Conservation (phyloP, 2,888 invertebrate species). For the Seira ritae region DNA sequence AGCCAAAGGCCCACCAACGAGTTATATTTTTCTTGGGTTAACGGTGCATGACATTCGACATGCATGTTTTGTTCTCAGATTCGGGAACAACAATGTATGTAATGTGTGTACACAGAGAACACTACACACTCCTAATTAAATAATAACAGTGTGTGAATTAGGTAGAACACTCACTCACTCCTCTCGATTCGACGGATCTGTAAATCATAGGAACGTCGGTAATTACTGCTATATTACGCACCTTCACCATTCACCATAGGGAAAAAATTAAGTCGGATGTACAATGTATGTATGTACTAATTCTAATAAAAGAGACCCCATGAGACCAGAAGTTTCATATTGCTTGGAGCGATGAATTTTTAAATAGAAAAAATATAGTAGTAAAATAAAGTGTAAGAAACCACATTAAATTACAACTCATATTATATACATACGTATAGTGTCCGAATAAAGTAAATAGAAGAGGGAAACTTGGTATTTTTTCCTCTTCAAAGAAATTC, state of each 20-base stretch:
- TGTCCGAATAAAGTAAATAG: slow-evolving; percentile 20
- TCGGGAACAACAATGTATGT: slow-evolving; percentile 4
- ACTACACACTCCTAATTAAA: slow-evolving; percentile 44
- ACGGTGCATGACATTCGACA: slow-evolving; percentile 46
- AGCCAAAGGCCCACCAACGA: slow-evolving; percentile 39
- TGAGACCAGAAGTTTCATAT: not conserved
- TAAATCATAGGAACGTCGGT: slow-evolving; percentile 56
- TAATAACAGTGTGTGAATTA: slow-evolving; percentile 29
- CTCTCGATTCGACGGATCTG: slow-evolving; percentile 52
- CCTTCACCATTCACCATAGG: not conserved
- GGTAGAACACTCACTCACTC: slow-evolving; percentile 15
- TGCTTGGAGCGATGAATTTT: not conserved
- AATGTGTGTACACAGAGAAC: not conserved
- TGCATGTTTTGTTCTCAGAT: not conserved
- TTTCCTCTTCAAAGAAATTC: slow-evolving; percentile 17
- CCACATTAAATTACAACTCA: not conserved
- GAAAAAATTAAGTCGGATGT: slow-evolving; percentile 8
- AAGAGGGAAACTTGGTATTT: slow-evolving; percentile 5
- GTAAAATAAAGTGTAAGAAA: slow-evolving; percentile 3
- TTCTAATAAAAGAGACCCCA: not conserved
- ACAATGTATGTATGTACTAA: too few species aligned
- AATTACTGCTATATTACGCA: slow-evolving; percentile 38
- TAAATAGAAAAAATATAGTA: not conserved
- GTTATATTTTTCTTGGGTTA: slow-evolving; percentile 35
- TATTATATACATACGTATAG: too few species aligned